Conservation (phyloP, 2,113 vertebrate species). For the Labrus mixtus region DNA sequence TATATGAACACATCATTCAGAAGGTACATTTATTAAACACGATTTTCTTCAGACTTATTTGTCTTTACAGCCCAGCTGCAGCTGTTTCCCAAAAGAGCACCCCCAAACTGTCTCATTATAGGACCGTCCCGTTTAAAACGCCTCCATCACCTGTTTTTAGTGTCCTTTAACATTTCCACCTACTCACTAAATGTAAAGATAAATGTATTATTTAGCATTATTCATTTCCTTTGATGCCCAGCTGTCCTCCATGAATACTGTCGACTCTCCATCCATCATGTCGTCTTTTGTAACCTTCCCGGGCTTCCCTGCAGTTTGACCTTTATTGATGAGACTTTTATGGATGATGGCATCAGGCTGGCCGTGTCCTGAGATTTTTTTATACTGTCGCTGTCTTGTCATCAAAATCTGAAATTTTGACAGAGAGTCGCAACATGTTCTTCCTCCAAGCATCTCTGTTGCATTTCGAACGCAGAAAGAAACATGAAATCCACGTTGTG, state of each 20-base stretch:
- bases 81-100: not conserved
- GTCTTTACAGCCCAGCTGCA: not conserved
- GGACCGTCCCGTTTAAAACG: not conserved
- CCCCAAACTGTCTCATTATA: not conserved
- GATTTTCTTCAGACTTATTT: too few relatives aligned
- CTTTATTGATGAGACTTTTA: conserved; percentile 39
- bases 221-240: conserved; percentile 3
- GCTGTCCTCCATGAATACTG: conserved; percentile 21
- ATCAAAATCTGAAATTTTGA: conserved; percentile 5
- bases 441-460: not conserved
- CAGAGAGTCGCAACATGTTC: not conserved
- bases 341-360: conserved; percentile 10
- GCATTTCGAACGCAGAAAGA: conserved; percentile 1
- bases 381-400: conserved; percentile 11
- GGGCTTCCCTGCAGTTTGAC: conserved; percentile 23
- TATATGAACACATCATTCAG: not conserved
- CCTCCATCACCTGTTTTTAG: not conserved
- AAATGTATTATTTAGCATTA: conserved; percentile 2
- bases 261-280: conserved; percentile 55
- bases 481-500: not conserved
- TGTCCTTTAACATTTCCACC: conserved; percentile 27
- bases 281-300: conserved; percentile 29
- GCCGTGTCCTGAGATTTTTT: not conserved
- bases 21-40: not conserved
- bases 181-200: conserved; percentile 4